These are phyloP conservation scores for Pomatostomus ruficeps DNA, from an alignment of 2,113 vertebrate genomes.

Conservation along the genomic window DNA sequence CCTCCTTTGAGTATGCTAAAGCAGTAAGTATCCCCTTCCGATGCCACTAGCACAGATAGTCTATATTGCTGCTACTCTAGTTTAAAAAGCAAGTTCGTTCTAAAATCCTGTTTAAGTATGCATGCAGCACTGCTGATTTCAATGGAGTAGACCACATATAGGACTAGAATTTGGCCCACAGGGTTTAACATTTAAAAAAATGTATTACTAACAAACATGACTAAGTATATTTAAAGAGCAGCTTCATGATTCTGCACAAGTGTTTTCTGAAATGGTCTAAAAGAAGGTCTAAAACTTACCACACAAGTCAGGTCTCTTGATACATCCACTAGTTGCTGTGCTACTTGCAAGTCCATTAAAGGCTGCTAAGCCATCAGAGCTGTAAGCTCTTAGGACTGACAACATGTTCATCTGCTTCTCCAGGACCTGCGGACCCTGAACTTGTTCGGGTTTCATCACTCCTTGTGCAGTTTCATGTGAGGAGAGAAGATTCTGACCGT, in stretches of 20 bases:
- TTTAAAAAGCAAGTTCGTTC: slow-evolving; percentile 49
- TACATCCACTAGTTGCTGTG: slow-evolving; percentile 81
- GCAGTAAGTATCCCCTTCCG: slow-evolving; percentile 36
- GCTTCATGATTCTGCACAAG: slow-evolving; percentile 60
- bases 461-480: slow-evolving; percentile 79
- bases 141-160: slow-evolving; percentile 52
- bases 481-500: slow-evolving; percentile 81
- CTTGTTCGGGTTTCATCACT: slow-evolving; percentile 85
- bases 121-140: slow-evolving; percentile 65
- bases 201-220: slow-evolving; percentile 58
- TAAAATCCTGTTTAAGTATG: slow-evolving; percentile 47
- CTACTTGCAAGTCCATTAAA: slow-evolving; percentile 92
- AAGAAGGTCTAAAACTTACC: slow-evolving; percentile 88
- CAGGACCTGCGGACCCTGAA: slow-evolving; percentile 74
- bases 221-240: slow-evolving; percentile 61
- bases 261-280: slow-evolving; percentile 68
- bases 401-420: slow-evolving; percentile 98
- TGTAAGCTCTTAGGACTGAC: slow-evolving; percentile 96
- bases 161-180: slow-evolving; percentile 61
- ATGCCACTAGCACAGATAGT: slow-evolving; percentile 57
- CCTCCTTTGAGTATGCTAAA: slow-evolving; percentile 44
- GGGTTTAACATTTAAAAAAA: slow-evolving; percentile 56
- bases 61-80: slow-evolving; percentile 44
- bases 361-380: slow-evolving; percentile 88
- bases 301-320: slow-evolving; percentile 95